Base-by-base conservation (phyloP, 2,888 invertebrate species). In the Ariolimax columbianus region DNA sequence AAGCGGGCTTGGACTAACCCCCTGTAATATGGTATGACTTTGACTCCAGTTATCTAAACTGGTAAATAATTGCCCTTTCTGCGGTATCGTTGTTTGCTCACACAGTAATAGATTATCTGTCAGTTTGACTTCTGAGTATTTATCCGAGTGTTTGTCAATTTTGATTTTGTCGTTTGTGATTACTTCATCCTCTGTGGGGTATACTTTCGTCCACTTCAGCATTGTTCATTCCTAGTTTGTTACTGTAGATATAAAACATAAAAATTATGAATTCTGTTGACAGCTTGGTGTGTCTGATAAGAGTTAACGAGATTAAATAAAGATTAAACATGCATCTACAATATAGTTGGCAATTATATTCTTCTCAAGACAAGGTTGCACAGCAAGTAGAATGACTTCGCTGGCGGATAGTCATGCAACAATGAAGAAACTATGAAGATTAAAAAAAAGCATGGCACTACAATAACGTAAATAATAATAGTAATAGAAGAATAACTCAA, bases 201-300 rank as follows among this genome's bases (percentile, higher is more conserved):
- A 55, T 6, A 55, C 11, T 23, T 59, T 77, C 7, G 77, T 77
- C 77, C 77, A 77, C 30, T 77, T 77, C 77, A 77, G 30, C 59
- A 77, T 77, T 47, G 30, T 47, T 75, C 47, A 75, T 30, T 2
- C 4, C 47, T 30, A 30, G 30, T 7, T 47, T 47, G 47, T 30
- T 47, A 30, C 73, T 75, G 73, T 75, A 47, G 47, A 75, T 23
- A 38, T 17, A 40, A 40, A 40, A 23, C 23, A 38, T n/a, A n/a
- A n/a, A n/a, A n/a, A n/a, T n/a, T n/a, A n/a, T n/a, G n/a, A n/a
- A n/a, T n/a, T n/a, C n/a, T n/a, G n/a, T n/a, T n/a, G n/a, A n/a
- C n/a, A n/a, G n/a, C n/a, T n/a, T n/a, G n/a, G n/a, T n/a, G n/a
- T n/a, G n/a, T n/a, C n/a, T n/a, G n/a, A n/a, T n/a, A n/a, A n/a